A percentile compares a stretch with the other conserved stretches of the same genome.
phyloP scores from a whole-genome alignment of 2,888 invertebrate genomes.

The Ophraella communa region DNA sequence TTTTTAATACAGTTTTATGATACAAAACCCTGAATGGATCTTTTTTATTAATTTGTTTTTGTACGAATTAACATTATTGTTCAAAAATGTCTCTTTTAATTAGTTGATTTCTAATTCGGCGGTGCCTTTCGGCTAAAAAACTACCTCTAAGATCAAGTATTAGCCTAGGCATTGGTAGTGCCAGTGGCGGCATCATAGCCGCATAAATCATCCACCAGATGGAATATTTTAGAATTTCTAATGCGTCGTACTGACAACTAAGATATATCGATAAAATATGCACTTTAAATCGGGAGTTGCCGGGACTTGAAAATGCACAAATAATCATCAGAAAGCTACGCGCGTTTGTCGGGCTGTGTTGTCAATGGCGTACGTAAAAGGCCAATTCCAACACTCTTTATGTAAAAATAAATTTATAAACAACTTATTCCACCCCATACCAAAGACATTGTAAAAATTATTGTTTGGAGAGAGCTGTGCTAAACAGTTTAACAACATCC shows the following conservation, averaged over 20 bases:
- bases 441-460: too few species aligned
- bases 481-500: too few species aligned
- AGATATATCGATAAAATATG: conserved; percentile 61
- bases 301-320: conserved; percentile 48
- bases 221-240: conserved; percentile 62
- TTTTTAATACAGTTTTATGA: too few species aligned
- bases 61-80: background rate
- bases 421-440: too few species aligned
- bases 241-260: conserved; percentile 58
- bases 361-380: background rate
- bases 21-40: too few species aligned
- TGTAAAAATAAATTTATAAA: too few species aligned
- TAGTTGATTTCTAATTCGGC: background rate
- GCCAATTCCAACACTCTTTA: background rate
- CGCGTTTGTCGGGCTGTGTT: conserved; percentile 35
- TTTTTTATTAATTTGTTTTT: background rate
- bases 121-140: conserved; percentile 1
- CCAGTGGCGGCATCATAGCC: conserved; percentile 40
- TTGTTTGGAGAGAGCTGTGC: too few species aligned
- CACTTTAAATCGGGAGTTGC: conserved; percentile 53
- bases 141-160: background rate
- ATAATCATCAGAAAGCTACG: conserved; percentile 47
- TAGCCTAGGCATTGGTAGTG: conserved; percentile 26
- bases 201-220: conserved; percentile 61
- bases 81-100: background rate